A percentile compares a stretch with the other conserved stretches of the same genome.
These are phyloP conservation scores for Torymus auratus DNA, from an alignment of 2,888 invertebrate genomes.

Conservation along the genomic window DNA sequence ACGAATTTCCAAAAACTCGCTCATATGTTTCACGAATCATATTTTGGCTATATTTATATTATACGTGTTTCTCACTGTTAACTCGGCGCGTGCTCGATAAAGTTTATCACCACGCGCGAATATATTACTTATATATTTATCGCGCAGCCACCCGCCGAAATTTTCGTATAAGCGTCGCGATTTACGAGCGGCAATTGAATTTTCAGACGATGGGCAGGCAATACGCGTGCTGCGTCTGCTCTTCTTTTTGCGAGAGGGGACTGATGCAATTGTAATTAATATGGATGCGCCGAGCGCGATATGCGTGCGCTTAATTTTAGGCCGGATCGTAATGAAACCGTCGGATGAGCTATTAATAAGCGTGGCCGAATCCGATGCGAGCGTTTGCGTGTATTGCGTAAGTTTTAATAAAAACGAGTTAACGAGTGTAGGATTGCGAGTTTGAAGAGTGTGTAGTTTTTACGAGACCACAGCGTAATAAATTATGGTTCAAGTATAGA, in stretches of 20 bases:
- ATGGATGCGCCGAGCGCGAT: not conserved
- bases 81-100: not conserved
- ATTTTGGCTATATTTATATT: too few relatives aligned
- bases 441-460: too few relatives aligned
- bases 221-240: not conserved
- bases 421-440: too few relatives aligned
- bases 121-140: constrained; percentile 32
- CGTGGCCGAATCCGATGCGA: too few relatives aligned
- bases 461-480: too few relatives aligned
- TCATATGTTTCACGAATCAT: constrained; percentile 10
- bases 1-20: too few relatives aligned
- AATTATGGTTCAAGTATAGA: too few relatives aligned
- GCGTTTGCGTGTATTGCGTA: not conserved
- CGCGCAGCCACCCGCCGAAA: not conserved
- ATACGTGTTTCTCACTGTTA: not conserved
- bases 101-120: constrained; percentile 30
- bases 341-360: too few relatives aligned
- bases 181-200: constrained; percentile 50
- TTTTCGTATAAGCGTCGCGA: constrained; percentile 19
- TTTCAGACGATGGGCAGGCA: constrained; percentile 9
- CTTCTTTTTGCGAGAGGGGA: too few relatives aligned
- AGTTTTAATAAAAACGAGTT: not conserved
- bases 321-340: too few relatives aligned
- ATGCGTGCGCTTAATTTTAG: constrained; percentile 1
- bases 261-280: too few relatives aligned